These are phyloP conservation scores for Egretta garzetta DNA, from an alignment of 2,113 vertebrate genomes.

Conservation along the genomic window DNA sequence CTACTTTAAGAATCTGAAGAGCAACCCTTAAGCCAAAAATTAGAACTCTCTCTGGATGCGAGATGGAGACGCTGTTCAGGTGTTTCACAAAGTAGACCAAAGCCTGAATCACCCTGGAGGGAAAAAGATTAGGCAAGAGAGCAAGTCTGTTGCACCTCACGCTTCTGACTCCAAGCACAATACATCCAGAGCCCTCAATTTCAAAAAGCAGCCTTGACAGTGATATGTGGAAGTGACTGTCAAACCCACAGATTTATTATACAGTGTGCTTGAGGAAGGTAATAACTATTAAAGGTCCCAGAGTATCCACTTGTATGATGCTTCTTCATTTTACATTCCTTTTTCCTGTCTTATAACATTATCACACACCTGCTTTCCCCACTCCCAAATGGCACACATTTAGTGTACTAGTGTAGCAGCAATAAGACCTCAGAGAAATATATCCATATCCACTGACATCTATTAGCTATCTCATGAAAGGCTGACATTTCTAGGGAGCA, in stretches of 20 bases:
- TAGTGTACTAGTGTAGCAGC: neutral
- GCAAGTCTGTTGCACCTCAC: neutral
- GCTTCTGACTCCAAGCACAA: neutral
- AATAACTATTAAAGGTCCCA: neutral
- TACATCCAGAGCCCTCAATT: neutral
- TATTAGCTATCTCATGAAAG: neutral
- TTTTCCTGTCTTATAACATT: neutral
- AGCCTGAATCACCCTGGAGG: neutral
- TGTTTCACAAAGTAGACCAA: neutral
- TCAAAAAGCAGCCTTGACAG: neutral
- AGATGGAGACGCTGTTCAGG: neutral
- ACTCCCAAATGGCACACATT: neutral
- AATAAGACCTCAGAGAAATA: neutral
- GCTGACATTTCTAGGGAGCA: neutral
- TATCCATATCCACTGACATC: neutral
- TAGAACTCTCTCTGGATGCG: neutral
- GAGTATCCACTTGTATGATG: neutral
- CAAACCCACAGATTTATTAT: neutral
- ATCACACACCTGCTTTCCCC: neutral
- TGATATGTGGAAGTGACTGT: neutral
- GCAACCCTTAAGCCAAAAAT: neutral
- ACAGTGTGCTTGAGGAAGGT: neutral
- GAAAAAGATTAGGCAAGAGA: neutral
- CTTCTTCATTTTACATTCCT: neutral
- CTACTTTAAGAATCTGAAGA: neutral